These are phyloP conservation scores for Crypturellus undulatus DNA, from an alignment of 2,113 vertebrate species.

Conservation along the genomic window DNA sequence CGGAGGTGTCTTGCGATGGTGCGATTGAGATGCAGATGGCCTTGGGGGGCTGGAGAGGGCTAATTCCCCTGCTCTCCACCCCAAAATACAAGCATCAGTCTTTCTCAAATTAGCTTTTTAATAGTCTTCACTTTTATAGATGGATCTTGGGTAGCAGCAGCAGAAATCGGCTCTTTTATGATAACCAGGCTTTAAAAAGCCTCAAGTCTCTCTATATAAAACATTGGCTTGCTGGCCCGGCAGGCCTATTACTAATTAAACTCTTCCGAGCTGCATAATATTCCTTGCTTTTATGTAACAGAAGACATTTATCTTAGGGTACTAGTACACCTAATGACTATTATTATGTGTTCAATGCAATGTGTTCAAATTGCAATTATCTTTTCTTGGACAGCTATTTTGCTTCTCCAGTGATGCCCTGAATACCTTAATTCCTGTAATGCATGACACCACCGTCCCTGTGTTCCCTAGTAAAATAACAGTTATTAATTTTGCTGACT, in stretches of 20 bases:
- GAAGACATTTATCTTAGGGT: neutral
- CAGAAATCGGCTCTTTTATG: neutral
- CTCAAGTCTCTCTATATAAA: neutral
- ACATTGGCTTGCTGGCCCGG: neutral
- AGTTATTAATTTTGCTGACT: conserved; percentile 51
- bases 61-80: neutral
- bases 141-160: neutral
- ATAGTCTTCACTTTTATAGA: neutral
- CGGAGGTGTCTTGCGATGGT: neutral
- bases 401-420: neutral
- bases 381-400: neutral
- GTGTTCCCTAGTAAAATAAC: conserved; percentile 32
- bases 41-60: neutral
- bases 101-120: neutral
- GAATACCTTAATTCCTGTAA: neutral
- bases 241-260: neutral
- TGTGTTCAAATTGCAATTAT: neutral
- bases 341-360: neutral
- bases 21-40: neutral
- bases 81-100: accelerated
- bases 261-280: neutral
- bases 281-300: neutral
- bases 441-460: accelerated
- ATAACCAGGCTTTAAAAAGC: neutral
- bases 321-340: neutral